phyloP scores from a whole-genome alignment of 2,113 vertebrate genomes.

The Uria lomvia region DNA sequence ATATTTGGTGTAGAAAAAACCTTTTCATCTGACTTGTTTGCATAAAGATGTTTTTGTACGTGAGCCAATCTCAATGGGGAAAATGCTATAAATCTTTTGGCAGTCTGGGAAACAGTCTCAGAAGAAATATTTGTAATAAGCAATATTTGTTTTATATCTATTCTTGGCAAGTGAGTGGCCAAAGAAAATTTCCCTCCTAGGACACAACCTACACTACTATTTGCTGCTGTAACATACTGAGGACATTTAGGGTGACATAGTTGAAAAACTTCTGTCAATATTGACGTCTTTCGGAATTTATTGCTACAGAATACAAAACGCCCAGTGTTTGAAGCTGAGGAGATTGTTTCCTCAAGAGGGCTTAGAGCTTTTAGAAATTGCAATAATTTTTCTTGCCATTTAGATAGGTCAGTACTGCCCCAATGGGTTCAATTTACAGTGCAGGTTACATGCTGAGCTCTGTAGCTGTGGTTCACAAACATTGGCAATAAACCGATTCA shows the following conservation, averaged over 20 bases:
- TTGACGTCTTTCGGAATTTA: neutral
- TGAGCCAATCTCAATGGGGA: neutral
- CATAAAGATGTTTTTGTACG: neutral
- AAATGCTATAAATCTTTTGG: constrained; percentile 11
- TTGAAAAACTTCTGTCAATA: neutral
- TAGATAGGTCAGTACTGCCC: neutral
- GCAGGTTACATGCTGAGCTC: neutral
- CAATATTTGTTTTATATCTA: constrained; percentile 34
- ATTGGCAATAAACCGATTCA: neutral
- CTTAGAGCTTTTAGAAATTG: neutral
- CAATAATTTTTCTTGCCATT: neutral
- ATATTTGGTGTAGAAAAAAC: neutral
- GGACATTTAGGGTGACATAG: neutral
- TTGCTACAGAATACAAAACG: neutral
- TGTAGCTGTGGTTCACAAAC: neutral
- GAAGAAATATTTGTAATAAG: constrained; percentile 24
- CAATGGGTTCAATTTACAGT: neutral
- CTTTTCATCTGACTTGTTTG: neutral
- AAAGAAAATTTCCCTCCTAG: neutral
- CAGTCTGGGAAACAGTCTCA: constrained; percentile 6
- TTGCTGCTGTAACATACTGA: neutral
- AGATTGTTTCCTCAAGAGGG: neutral
- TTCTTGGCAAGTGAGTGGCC: neutral
- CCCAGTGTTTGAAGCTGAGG: neutral
- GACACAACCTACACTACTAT: neutral